Conservation (phyloP, 2,113 vertebrate species). For the Sebastes fasciatus region DNA sequence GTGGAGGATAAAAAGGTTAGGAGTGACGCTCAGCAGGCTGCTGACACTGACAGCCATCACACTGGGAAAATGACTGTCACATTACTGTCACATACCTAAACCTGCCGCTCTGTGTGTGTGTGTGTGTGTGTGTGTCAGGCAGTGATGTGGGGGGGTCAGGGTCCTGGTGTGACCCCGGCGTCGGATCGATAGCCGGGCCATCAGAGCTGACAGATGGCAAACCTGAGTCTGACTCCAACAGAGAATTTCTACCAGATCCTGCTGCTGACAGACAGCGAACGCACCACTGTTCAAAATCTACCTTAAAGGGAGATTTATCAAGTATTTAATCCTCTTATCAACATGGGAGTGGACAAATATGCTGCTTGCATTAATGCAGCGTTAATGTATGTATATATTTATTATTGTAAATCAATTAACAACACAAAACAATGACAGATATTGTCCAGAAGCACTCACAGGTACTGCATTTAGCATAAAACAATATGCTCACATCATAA, state of each 20-base stretch:
- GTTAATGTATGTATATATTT: too few relatives aligned
- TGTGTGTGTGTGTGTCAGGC: constrained; percentile 49
- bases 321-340: too few relatives aligned
- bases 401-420: too few relatives aligned
- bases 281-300: background rate
- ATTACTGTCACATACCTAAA: constrained; percentile 62
- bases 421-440: too few relatives aligned
- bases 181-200: constrained; percentile 63
- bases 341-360: too few relatives aligned
- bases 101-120: constrained; percentile 11
- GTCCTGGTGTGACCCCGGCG: constrained; percentile 57
- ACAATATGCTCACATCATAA: too few relatives aligned
- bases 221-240: constrained; percentile 63
- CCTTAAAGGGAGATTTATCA: too few relatives aligned
- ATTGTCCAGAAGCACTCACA: too few relatives aligned
- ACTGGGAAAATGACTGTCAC: constrained; percentile 69
- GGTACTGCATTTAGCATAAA: too few relatives aligned
- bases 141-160: constrained; percentile 55
- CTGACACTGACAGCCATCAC: constrained; percentile 67
- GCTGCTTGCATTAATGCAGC: too few relatives aligned
- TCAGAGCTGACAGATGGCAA: constrained; percentile 75
- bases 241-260: constrained; percentile 62
- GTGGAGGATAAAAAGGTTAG: constrained; percentile 42
- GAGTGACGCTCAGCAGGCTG: constrained; percentile 36
- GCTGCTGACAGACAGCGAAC: constrained; percentile 55